Conservation (phyloP, 2,888 invertebrate species). For the Aelia acuminata region DNA sequence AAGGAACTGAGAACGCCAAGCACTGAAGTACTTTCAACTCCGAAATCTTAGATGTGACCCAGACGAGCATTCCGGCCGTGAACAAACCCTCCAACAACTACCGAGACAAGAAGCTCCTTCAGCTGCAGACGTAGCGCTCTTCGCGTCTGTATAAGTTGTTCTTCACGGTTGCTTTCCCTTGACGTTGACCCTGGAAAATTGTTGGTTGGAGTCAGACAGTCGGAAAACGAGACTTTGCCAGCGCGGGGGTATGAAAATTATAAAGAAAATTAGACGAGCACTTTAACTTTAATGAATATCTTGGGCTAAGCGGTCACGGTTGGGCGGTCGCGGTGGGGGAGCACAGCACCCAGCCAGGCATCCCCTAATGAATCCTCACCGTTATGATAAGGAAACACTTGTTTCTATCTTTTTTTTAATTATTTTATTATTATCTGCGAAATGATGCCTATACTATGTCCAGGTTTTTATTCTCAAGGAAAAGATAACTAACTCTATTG, state of each 20-base stretch:
- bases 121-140: conserved; percentile 12
- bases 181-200: conserved; percentile 51
- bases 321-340: neutral
- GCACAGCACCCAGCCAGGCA: neutral
- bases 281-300: conserved; percentile 56
- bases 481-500: too few species aligned
- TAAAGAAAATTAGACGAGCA: conserved; percentile 54
- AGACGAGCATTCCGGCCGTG: neutral
- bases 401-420: neutral
- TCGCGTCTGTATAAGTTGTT: conserved; percentile 39
- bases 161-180: conserved; percentile 36
- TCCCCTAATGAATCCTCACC: neutral
- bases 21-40: neutral
- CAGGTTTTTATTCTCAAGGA: too few species aligned
- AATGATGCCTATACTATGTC: too few species aligned
- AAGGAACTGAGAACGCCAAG: neutral
- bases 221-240: conserved; percentile 55
- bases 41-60: neutral
- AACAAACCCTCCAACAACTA: neutral
- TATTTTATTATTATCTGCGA: too few species aligned
- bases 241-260: conserved; percentile 53
- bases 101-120: conserved; percentile 15
- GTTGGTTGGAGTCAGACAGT: conserved; percentile 47
- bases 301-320: conserved; percentile 44
- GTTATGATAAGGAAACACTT: neutral